Conservation (phyloP, 2,888 invertebrate genomes). For the Epinotia demarniana region DNA sequence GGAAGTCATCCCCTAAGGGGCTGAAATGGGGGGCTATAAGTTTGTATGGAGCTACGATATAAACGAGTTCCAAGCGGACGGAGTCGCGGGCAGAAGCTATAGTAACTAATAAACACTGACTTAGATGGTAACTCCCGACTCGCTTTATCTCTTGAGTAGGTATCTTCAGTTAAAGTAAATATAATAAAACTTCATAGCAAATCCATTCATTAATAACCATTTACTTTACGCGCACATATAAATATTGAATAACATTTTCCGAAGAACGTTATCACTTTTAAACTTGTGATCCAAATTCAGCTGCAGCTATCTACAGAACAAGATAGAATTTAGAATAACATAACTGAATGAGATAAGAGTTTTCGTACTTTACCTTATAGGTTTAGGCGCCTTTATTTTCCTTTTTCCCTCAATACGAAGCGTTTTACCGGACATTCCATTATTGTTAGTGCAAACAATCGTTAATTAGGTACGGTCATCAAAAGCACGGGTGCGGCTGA, state of each 20-base stretch:
- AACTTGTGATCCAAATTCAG: background rate
- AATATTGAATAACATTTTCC: background rate
- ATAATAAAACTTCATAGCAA: slow-evolving; percentile 3
- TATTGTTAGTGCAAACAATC: slow-evolving; percentile 53
- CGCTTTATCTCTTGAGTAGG: too few species aligned
- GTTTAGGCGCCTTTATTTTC: background rate
- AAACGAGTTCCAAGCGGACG: too few species aligned
- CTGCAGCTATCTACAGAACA: background rate
- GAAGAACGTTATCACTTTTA: background rate
- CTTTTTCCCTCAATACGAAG: slow-evolving; percentile 3
- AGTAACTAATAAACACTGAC: too few species aligned
- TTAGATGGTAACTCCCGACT: too few species aligned
- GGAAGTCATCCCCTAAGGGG: too few species aligned
- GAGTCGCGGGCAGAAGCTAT: too few species aligned
- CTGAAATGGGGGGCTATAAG: too few species aligned
- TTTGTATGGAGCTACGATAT: too few species aligned
- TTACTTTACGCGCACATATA: too few species aligned
- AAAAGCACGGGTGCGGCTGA: background rate
- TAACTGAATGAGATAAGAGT: background rate
- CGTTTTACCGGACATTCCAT: slow-evolving; percentile 19
- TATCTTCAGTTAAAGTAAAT: too few species aligned
- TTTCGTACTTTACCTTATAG: background rate
- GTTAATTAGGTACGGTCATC: slow-evolving; percentile 55
- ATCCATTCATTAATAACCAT: background rate
- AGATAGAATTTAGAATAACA: too few species aligned